These are phyloP conservation scores for Tetropium fuscum DNA, from an alignment of 2,888 invertebrate genomes.

Conservation along the genomic window DNA sequence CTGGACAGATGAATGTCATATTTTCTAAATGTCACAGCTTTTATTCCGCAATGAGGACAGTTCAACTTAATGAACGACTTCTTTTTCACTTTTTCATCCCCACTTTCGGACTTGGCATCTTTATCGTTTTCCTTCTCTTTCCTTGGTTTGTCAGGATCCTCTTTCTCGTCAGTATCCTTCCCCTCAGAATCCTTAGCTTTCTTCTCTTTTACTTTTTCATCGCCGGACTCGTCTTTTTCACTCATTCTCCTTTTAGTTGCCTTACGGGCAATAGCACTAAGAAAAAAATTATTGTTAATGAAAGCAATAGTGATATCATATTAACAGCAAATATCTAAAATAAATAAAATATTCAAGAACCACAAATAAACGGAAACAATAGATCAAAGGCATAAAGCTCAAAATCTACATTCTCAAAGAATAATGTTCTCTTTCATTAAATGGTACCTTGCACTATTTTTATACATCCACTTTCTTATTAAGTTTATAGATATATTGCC, in stretches of 20 bases:
- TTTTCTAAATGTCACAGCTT: conserved; percentile 80
- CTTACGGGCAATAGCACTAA: conserved; percentile 52
- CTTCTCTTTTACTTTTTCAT: conserved; percentile 64
- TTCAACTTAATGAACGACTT: conserved; percentile 75
- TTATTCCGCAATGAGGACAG: conserved; percentile 83
- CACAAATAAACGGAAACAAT: too few relatives aligned
- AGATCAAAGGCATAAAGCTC: too few relatives aligned
- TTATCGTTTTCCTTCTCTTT: conserved; percentile 54
- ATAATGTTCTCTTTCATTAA: too few relatives aligned
- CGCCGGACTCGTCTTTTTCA: conserved; percentile 44
- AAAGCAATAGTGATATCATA: too few relatives aligned
- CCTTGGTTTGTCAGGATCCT: conserved; percentile 38
- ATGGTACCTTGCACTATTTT: too few relatives aligned
- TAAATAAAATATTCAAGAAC: too few relatives aligned
- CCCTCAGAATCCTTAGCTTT: conserved; percentile 62
- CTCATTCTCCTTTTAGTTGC: conserved; percentile 42
- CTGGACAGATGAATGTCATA: conserved; percentile 81
- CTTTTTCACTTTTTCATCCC: conserved; percentile 66
- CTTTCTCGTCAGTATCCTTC: conserved; percentile 51
- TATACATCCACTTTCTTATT: too few relatives aligned
- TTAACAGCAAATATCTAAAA: too few relatives aligned
- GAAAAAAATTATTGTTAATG: too few relatives aligned
- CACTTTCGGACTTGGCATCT: conserved; percentile 26
- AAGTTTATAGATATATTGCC: too few relatives aligned
- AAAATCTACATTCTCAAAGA: too few relatives aligned